Conservation (phyloP, 2,113 vertebrate species). For the Tyto alba region DNA sequence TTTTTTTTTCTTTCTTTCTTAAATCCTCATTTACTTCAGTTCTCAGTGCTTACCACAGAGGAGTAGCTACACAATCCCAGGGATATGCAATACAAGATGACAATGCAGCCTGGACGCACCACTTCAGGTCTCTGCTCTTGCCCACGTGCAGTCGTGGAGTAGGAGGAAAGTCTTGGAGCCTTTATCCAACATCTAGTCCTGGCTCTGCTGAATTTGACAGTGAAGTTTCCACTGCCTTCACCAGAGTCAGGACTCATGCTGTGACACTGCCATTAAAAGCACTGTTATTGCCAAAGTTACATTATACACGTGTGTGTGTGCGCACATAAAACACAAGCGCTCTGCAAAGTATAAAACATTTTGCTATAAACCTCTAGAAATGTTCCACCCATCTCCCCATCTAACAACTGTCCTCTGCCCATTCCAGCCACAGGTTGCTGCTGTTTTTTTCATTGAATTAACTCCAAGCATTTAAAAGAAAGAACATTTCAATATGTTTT, state of each 20-base stretch:
- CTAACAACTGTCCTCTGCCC: neutral
- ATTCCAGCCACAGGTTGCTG: slow-evolving; percentile 17
- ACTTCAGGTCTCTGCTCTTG: neutral
- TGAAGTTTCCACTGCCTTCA: neutral
- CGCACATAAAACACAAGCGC: neutral
- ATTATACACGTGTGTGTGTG: fast-evolving
- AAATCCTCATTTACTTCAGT: neutral
- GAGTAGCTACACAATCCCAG: neutral
- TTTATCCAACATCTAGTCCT: neutral
- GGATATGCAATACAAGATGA: neutral
- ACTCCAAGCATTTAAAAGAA: slow-evolving; percentile 68
- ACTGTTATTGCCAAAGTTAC: neutral
- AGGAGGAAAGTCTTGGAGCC: neutral
- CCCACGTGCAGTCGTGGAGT: fast-evolving
- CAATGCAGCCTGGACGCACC: neutral
- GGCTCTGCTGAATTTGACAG: neutral
- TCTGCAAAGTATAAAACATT: neutral
- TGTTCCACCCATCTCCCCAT: neutral
- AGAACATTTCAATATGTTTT: slow-evolving; percentile 75
- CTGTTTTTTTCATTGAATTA: slow-evolving; percentile 59
- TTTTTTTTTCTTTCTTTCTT: neutral
- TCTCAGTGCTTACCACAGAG: neutral
- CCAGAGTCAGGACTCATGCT: neutral
- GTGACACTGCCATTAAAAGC: neutral
- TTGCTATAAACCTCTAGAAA: neutral